phyloP scores from a whole-genome alignment of 2,113 vertebrate genomes.

The Telmatochromis bifrenatus region DNA sequence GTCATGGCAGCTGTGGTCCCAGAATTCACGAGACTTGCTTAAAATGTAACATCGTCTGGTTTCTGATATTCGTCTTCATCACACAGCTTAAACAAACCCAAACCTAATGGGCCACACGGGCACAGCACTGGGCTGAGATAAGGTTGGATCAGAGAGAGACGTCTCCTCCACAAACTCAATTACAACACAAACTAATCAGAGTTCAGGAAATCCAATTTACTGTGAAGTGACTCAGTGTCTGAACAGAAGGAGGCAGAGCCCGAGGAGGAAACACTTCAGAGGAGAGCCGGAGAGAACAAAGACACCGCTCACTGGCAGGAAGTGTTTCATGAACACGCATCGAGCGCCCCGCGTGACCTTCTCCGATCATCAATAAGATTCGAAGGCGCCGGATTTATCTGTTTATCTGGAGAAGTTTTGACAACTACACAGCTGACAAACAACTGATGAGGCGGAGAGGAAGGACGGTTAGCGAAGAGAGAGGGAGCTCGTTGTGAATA shows the following conservation, averaged over 20 bases:
- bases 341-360: neutral
- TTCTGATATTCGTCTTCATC: neutral
- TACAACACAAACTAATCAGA: constrained; percentile 3
- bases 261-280: neutral
- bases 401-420: neutral
- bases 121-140: neutral
- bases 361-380: neutral
- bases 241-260: neutral
- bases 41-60: neutral
- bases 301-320: neutral
- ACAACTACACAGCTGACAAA: neutral
- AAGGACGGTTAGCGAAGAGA: neutral
- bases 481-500: neutral
- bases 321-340: neutral
- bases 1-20: fast-evolving
- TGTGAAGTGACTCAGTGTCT: neutral
- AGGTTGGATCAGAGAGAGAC: neutral
- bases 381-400: neutral
- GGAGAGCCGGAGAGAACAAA: neutral
- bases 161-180: constrained; percentile 1
- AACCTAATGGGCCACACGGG: neutral
- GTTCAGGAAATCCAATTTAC: constrained; percentile 25
- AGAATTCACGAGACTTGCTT: fast-evolving
- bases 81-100: neutral
- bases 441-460: neutral